Evolutionary conservation across 2,888 invertebrate species (phyloP), one percentile per base, ranked within the genome.

Genomic region (Labia minor): DNA sequence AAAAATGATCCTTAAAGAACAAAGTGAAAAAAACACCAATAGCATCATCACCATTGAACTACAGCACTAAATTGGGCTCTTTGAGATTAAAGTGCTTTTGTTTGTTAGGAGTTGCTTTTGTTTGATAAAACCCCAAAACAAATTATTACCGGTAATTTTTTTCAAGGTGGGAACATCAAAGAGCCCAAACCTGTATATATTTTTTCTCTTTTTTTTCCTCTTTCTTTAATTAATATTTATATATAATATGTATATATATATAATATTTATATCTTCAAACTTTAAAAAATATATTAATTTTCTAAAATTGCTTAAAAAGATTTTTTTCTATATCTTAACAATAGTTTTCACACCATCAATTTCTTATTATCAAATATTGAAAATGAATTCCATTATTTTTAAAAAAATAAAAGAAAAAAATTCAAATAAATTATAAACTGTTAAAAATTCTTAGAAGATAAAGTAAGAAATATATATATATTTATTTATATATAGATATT

Each of bases 1-100:
- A 49, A n/a, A 33, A 49, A 49, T 49, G 49, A 49, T 49, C 49
- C 3, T 49, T 11, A 3, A 11, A 11, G 49, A 49, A 49, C 49
- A 49, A 49, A 49, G 16, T 49, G 49, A 49, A 49, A 49, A 33
- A 49, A 11, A 49, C 49, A 49, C 49, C 49, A 16, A 49, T 49
- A 49, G 49, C 49, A 49, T 49, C 49, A 49, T 49, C 49, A 49
- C 49, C 49, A 49, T 49, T 49, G 49, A 49, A 49, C 49, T 49
- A 49, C 49, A 49, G 49, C 49, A 49, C 49, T 49, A 49, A 49
- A 49, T 10, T 49, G 49, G 49, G 49, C 49, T 49, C 49, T 14
- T 49, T 11, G 49, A 14, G 49, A 49, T 49, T 26, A 26, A 26
- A 26, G 26, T 26, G 26, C 26, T 49, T 49, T 49, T 49, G 14